Base-by-base conservation (phyloP, 2,888 invertebrate species). In the Callyntrura sp. region DNA sequence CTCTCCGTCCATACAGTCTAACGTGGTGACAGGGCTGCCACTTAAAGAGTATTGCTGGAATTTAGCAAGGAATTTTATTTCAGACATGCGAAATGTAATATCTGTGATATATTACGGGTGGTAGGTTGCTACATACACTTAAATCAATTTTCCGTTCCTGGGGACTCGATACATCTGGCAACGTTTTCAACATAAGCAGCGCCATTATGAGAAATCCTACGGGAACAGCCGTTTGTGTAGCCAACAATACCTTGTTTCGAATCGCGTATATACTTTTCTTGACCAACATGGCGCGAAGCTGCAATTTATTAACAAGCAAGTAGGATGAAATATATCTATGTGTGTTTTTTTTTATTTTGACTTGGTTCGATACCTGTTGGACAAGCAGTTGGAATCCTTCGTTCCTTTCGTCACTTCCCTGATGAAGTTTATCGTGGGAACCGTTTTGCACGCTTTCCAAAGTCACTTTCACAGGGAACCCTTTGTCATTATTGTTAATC, bases 241-340 rank as follows among this genome's bases (percentile, higher is more conserved):
- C 55, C 0, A 95, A 95, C 4, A 97, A 94, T 65, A 96, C 94
- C 95, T 96, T 96, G 45, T 97, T 97, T 6, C 98, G 95, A 17
- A 95, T 94, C 86, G 96, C 96, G 88, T 96, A 96, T 2, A 96
- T 94, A 43, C 95, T 94, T 93, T 97, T 95, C 94, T 97, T 97
- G 28, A 96, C 94, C 94, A 97, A 95, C 95, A 97, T 96, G 0
- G 97, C 97, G 28, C n/a, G n/a, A n/a, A n/a, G n/a, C n/a, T n/a
- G n/a, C n/a, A n/a, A n/a, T n/a, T n/a, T n/a, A n/a, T n/a, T n/a
- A n/a, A n/a, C n/a, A n/a, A n/a, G n/a, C n/a, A n/a, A n/a, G n/a
- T n/a, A n/a, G n/a, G n/a, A n/a, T n/a, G n/a, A n/a, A n/a, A n/a
- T n/a, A n/a, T n/a, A n/a, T n/a, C n/a, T n/a, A n/a, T n/a, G n/a